Base-by-base conservation (phyloP, 2,888 invertebrate species). In the Nycteola revayana region DNA sequence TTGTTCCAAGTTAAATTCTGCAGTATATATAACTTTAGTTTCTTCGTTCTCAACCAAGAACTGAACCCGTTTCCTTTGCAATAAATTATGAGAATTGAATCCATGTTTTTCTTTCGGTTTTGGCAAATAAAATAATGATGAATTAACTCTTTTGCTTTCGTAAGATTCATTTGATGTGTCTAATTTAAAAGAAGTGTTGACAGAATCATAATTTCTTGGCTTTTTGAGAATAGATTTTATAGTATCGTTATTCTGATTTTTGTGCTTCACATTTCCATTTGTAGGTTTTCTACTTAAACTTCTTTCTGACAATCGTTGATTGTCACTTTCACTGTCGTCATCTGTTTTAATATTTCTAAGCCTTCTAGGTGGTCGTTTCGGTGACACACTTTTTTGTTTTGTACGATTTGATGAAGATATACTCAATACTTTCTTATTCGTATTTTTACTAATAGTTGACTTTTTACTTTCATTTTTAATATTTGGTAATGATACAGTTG, bases 51-150 rank as follows among this genome's bases (percentile, higher is more conserved):
- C 93, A 27, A 93, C 93, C 62, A 92, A 82, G 83, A 94, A 94
- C 71, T 94, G 93, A 42, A 93, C 94, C 63, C 92, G 92, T 88
- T 92, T 94, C 63, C 93, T 90, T 62, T 91, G 88, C 32, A 79
- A 57, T 11, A 78, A 65, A 50, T 74, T 79, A 47, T 79, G 76
- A 7, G 81, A 44, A 28, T 64, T 63, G 29, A 66, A 47, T 20
- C 61, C 35, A 25, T 68, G 62, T 60, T 83, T 86, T 41, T 81
- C 85, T 66, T 75, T 86, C 43, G 83, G 89, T 59, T 91, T 90
- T 18, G 92, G 92, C 47, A 93, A 75, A 77, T 93, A 93, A 83
- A 93, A 92, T 53, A 92, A 90, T 33, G 92, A 91, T 9, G 76
- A 59, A 50, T 81, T 82, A 3, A 57, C 44, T 32, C 75, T 71